Base-by-base conservation (phyloP, 2,888 invertebrate genomes). In the Syritta pipiens region DNA sequence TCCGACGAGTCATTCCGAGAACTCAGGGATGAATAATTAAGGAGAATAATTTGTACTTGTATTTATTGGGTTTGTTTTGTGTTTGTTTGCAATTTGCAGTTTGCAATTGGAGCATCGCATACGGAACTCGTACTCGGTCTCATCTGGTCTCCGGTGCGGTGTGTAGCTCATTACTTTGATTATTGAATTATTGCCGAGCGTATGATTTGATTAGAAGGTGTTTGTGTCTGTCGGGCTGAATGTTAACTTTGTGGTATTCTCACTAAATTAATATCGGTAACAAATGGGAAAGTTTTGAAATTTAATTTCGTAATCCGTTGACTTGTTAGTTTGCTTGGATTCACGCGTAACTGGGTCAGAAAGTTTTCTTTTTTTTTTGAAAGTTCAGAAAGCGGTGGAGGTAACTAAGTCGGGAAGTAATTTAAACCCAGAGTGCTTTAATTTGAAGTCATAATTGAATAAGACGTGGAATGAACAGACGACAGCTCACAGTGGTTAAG, bases 21-120 rank as follows among this genome's bases (percentile, higher is more conserved):
- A 40, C 28, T 74, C 67, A 53, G 28, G 48, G 22, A 60, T 67
- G 53, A 68, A 75, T 69, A 75, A 75, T 62, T 48, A 53, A 69
- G 68, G 22, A 17, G 48, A 12, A 42, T 32, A 35, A 19, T 55
- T 37, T 12, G 46, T 55, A 30, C 30, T 72, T 9, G 30, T 49
- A 42, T 57, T 49, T 68, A 69, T 55, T 42, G 42, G 55, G 42
- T 28, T 49, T 37, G 55, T 55, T 53, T 28, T 48, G 46, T 60
- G 48, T 68, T 68, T 74, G 44, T 60, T 67, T 60, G 60, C 55
- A 57, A 49, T 72, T 67, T 35, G 57, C 55, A 62, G 53, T 53
- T 22, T 20, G 32, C 35, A 63, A 59, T 59, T 20, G 48, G 57
- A 49, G 20, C 55, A 4, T 26, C 28, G 14, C 20, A 40, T 62